A percentile compares a stretch with the other conserved stretches of the same genome.
These are phyloP conservation scores for Ariolimax columbianus DNA, from an alignment of 2,888 invertebrate genomes.

Conservation along the genomic window DNA sequence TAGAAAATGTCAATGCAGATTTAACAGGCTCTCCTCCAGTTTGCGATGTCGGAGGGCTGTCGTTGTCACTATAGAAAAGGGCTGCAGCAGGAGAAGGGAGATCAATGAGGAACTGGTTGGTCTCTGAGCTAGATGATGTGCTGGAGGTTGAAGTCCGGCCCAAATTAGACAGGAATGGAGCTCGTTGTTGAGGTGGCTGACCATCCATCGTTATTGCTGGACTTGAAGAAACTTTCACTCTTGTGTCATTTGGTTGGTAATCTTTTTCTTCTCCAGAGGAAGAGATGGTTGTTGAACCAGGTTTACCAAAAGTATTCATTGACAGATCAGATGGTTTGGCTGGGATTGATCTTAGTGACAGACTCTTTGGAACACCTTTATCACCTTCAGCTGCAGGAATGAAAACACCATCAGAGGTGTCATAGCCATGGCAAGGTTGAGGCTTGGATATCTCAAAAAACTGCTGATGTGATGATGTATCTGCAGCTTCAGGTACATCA, in stretches of 20 bases:
- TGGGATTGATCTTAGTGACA: slow-evolving; percentile 25
- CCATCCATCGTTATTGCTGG: neutral
- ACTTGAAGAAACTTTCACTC: neutral
- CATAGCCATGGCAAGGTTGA: slow-evolving; percentile 34
- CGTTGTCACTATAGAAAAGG: slow-evolving; percentile 59
- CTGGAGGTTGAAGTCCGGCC: slow-evolving; percentile 24
- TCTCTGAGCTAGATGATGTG: slow-evolving; percentile 28
- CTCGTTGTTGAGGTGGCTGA: slow-evolving; percentile 12
- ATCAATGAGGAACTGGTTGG: slow-evolving; percentile 55
- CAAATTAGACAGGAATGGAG: slow-evolving; percentile 12
- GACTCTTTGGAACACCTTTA: slow-evolving; percentile 29
- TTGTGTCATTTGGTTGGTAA: neutral
- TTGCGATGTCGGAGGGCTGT: slow-evolving; percentile 58
- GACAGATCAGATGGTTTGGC: slow-evolving; percentile 11
- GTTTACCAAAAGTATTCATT: slow-evolving; percentile 34
- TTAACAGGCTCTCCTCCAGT: slow-evolving; percentile 3
- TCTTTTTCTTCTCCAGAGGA: neutral
- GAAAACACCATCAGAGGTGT: neutral
- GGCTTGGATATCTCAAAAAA: slow-evolving; percentile 52
- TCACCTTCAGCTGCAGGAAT: neutral
- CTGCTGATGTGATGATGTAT: slow-evolving; percentile 7
- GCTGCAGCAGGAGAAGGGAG: slow-evolving; percentile 65
- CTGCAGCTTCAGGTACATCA: neutral
- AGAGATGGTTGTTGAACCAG: neutral
- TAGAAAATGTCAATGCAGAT: slow-evolving; percentile 55